These are phyloP conservation scores for Tribolium freemani DNA, from an alignment of 2,888 invertebrate species.

Conservation along the genomic window DNA sequence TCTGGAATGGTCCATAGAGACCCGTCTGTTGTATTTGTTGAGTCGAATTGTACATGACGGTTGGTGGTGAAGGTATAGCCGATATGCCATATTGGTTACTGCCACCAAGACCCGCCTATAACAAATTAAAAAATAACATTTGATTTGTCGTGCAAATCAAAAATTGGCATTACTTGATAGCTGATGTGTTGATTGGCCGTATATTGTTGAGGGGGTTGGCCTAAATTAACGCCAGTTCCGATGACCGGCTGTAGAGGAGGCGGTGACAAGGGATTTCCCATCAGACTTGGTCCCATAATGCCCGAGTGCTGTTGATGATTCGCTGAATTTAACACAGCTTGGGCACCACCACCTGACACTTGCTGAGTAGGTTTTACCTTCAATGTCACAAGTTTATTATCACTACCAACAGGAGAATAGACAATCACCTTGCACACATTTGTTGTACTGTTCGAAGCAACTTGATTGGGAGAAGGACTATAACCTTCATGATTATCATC, in stretches of 20 bases:
- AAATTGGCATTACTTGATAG: conserved; percentile 73
- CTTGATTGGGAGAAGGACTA: conserved; percentile 70
- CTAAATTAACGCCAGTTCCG: conserved; percentile 67
- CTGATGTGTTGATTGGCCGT: conserved; percentile 76
- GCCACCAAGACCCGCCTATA: conserved; percentile 65
- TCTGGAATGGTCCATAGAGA: conserved; percentile 86
- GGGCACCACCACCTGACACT: conserved; percentile 70
- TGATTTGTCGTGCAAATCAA: not conserved
- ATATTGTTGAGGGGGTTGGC: conserved; percentile 72
- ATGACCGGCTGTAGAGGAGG: conserved; percentile 74
- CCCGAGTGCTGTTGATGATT: conserved; percentile 67
- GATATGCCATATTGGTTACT: conserved; percentile 82
- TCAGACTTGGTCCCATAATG: conserved; percentile 63
- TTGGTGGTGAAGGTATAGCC: conserved; percentile 89
- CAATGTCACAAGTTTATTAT: conserved; percentile 27
- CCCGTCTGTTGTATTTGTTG: conserved; percentile 77
- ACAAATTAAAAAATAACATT: conserved; percentile 10
- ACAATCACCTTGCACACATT: conserved; percentile 81
- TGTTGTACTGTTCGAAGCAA: conserved; percentile 68
- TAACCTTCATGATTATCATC: conserved; percentile 71
- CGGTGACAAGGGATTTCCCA: conserved; percentile 72
- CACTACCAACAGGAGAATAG: not conserved
- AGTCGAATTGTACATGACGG: conserved; percentile 85
- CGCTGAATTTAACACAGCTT: conserved; percentile 60
- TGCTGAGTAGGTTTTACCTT: conserved; percentile 89